These are phyloP conservation scores for Camponotus fellah DNA, from an alignment of 2,888 invertebrate genomes.

Conservation along the genomic window DNA sequence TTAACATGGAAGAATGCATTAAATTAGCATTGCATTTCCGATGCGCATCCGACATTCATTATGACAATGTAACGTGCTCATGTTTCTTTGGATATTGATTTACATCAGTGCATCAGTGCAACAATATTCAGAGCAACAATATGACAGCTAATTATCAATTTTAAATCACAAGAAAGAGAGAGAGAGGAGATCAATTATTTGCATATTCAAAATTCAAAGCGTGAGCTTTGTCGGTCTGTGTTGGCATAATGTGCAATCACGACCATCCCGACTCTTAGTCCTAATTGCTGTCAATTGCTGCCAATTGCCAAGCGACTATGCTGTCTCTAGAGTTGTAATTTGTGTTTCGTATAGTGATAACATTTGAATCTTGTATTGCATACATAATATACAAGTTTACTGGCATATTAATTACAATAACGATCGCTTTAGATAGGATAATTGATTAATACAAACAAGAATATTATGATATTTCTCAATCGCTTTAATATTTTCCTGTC, in stretches of 20 bases:
- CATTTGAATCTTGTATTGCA: not conserved
- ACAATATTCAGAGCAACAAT: constrained; percentile 1
- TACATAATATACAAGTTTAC: not conserved
- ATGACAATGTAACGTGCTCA: not conserved
- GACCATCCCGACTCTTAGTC: constrained; percentile 74
- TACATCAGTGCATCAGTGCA: constrained; percentile 30
- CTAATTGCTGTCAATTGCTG: constrained; percentile 83
- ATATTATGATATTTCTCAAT: not conserved
- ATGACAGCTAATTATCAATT: not conserved
- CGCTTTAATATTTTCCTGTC: not conserved
- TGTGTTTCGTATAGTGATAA: constrained; percentile 47
- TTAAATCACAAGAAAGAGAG: not conserved
- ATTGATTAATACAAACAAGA: not conserved
- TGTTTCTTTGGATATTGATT: not conserved
- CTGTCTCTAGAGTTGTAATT: constrained; percentile 60
- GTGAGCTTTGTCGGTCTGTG: constrained; percentile 44
- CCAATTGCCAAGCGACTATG: constrained; percentile 77
- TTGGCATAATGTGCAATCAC: constrained; percentile 78
- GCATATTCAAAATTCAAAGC: constrained; percentile 44
- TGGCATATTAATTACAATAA: not conserved
- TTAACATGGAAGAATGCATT: constrained; percentile 58
- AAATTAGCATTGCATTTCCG: constrained; percentile 76
- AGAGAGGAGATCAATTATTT: not conserved
- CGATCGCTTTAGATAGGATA: not conserved
- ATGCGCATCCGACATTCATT: constrained; percentile 17